Base-by-base conservation (phyloP, 2,888 invertebrate species). In the Laothoe populi region DNA sequence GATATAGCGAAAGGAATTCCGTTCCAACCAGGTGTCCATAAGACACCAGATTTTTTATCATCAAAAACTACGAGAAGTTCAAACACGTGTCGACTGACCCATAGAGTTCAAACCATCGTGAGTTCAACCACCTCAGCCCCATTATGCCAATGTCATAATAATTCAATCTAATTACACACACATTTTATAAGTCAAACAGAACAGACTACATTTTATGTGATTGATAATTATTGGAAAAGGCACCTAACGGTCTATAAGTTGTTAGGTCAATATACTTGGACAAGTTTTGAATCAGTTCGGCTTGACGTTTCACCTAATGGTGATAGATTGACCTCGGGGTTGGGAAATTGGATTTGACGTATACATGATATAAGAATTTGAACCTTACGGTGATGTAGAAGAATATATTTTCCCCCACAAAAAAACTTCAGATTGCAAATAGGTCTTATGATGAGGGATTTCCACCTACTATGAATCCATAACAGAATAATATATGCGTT, bases 91-190 rank as follows among this genome's bases (percentile, higher is more conserved):
- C 7, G 16, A 10, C 35, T 16, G 16, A 48, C 24, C 26, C 48
- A 48, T 24, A 48, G 23, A 31, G 35, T 53, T 53, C 46, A 46
- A 46, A 46, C 11, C 23, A 10, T 10, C 1, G 16, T 19, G 10
- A 40, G 60, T 53, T 61, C 53, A 44, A 21, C 49, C 19, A 13
- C 53, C 60, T 42, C 19, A n/a, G n/a, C 1, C 31, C 26, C 49
- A 60, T 60, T 48, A 60, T 42, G 21, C 42, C 53, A n/a, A 53
- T 61, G 60, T 60, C 59, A 48, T 61, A 53, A 61, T 53, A 53
- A 26, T 16, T 53, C 53, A 53, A 35, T 53, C 53, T 53, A 53
- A 53, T 53, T 53, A 53, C 53, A 53, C 19, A 11, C 16, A 16
- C 1, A 11, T 35, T 53, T 53, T 19, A 53, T 53, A 35, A 53